Conservation (phyloP, 2,113 vertebrate species). For the Mobula hypostoma region DNA sequence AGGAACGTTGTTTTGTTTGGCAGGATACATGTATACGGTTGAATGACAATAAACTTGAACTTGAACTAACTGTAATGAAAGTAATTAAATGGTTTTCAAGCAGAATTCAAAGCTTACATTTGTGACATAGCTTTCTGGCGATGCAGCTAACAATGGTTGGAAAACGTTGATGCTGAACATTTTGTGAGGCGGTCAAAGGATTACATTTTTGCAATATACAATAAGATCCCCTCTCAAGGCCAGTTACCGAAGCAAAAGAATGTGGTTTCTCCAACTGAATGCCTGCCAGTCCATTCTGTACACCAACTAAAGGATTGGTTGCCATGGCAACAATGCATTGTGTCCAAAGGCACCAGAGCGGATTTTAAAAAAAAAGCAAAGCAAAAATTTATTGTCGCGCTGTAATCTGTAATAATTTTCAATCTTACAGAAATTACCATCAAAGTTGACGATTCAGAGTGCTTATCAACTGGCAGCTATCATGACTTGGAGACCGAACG, state of each 20-base stretch:
- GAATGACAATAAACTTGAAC: too few relatives aligned
- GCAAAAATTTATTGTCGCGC: not conserved
- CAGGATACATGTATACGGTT: too few relatives aligned
- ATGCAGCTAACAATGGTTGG: not conserved
- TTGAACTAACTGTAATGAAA: not conserved
- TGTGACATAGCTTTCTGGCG: not conserved
- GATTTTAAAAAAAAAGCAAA: not conserved
- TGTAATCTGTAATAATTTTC: not conserved
- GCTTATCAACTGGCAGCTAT: slow-evolving; percentile 68
- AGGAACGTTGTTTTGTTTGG: too few relatives aligned
- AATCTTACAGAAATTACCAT: slow-evolving; percentile 74
- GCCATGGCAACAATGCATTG: too few relatives aligned
- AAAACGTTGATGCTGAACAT: not conserved
- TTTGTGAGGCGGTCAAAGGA: not conserved
- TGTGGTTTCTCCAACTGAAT: not conserved
- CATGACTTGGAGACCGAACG: slow-evolving; percentile 76
- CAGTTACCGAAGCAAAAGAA: not conserved
- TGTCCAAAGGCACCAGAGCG: not conserved
- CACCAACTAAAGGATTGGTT: not conserved
- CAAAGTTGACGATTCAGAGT: slow-evolving; percentile 79
- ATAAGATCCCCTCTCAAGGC: not conserved
- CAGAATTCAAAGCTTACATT: not conserved
- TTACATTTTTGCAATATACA: not conserved
- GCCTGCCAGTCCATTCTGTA: not conserved
- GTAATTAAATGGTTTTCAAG: not conserved